Evolutionary conservation across 1,140 invertebrate species (phyloP).

Genomic region (Aphelenchoides besseyi): DNA sequence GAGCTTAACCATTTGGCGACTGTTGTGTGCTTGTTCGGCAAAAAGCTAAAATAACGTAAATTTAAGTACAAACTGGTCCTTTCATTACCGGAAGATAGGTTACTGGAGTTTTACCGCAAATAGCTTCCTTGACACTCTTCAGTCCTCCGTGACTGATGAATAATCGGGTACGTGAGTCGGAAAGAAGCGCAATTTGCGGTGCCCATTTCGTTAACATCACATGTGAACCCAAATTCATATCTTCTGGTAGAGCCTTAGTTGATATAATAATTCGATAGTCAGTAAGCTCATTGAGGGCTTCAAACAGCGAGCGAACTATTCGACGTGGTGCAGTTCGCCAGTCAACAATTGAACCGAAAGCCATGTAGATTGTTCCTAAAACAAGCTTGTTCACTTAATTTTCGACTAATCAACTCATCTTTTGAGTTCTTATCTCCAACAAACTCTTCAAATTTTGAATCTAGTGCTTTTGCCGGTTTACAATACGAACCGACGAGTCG

Average conservation of each 20-base stretch:
- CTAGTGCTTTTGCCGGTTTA: background rate
- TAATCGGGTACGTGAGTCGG: background rate
- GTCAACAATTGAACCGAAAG: background rate
- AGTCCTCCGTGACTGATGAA: constrained; percentile 16
- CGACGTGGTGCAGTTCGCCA: constrained; percentile 11
- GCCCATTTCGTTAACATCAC: constrained; percentile 6
- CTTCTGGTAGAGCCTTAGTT: background rate
- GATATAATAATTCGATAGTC: constrained; percentile 19
- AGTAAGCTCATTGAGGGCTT: constrained; percentile 10
- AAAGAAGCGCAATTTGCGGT: constrained; percentile 5
- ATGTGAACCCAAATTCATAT: background rate
- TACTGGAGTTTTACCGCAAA: constrained; percentile 15
- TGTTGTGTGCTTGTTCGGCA: constrained; percentile 13
- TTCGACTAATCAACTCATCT: no score
- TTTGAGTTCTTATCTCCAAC: constrained; percentile 6
- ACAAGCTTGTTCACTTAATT: background rate
- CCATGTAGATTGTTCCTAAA: constrained; percentile 16
- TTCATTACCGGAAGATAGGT: background rate
- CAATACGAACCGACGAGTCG: constrained; percentile 11
- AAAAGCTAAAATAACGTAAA: no score
- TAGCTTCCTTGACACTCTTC: constrained; percentile 20
- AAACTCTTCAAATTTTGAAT: constrained; percentile 1
- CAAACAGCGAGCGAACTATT: background rate
- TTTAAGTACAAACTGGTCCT: no score
- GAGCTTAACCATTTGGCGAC: constrained; percentile 4